Evolutionary conservation across 2,888 invertebrate species (phyloP), one percentile per base, ranked within the genome.

Genomic region (Lycaena phlaeas): DNA sequence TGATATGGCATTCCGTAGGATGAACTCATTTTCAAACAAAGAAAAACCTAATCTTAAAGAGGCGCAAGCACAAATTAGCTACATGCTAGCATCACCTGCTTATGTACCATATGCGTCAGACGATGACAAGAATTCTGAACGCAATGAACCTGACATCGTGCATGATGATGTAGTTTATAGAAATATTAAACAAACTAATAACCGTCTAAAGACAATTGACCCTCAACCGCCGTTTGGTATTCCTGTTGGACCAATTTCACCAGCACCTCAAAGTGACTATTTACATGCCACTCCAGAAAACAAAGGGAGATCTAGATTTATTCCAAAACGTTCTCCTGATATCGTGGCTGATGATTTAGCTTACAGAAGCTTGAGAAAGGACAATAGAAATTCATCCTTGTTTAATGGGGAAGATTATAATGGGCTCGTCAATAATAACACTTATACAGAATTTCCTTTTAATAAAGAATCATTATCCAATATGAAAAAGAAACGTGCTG

Each of bases 171-270:
- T 95, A 6, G 90, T 93, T 22, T 94, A 90, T 63, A 87, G 95
- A 52, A 94, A 89, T 60, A 88, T 94, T 44, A 91, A 91, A 58
- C 89, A 92, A 63, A 90, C 91, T 6, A 95, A 94, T 55, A 90
- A 89, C 61, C 87, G 87, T 34, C 71, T 89, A 28, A 91, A 90
- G 65, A 87, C 91, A 4, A 61, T 88, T 2, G 95, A 95, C 39
- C 93, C 92, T 10, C 96, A 96, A 61, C 95, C 94, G 26, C 95
- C 93, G 1, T 96, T 96, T 65, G 96, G 96, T 12, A 96, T 96
- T 59, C 96, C 96, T 0, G 68, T 95, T 26, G 93, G 94, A 2
- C 95, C 95, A 7, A 90, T 95, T 14, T 88, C 92, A 0, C 89
- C 91, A 1, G 92, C 94, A 3, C 88, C 94, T 0, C 90, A 90